These are phyloP conservation scores for Limnodromus scolopaceus DNA, from an alignment of 2,797 vertebrate species.

Conservation along the genomic window DNA sequence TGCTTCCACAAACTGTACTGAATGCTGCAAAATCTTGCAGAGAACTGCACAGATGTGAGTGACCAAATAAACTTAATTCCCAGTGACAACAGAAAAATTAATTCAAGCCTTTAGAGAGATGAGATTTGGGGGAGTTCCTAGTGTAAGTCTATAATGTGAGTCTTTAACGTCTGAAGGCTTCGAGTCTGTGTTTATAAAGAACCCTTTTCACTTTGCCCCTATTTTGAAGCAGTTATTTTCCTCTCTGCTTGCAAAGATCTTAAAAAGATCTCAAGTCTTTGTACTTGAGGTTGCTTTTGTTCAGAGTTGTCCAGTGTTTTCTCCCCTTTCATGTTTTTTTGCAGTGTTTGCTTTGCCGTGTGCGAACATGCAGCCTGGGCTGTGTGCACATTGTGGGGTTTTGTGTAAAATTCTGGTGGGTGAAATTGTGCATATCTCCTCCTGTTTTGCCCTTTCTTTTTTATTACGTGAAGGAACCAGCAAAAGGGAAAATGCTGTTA, in stretches of 20 bases:
- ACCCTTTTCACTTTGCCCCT: slow-evolving; percentile 7
- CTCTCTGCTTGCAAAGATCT: slow-evolving; percentile 45
- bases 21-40: not conserved
- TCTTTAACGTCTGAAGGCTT: slow-evolving; percentile 29
- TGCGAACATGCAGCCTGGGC: not conserved
- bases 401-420: slow-evolving; percentile 16
- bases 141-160: not conserved
- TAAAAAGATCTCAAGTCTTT: slow-evolving; percentile 54
- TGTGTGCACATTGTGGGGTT: not conserved
- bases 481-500: slow-evolving; percentile 17
- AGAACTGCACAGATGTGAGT: not conserved
- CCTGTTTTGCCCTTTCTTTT: not conserved
- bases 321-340: slow-evolving; percentile 37
- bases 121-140: not conserved
- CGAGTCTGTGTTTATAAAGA: not conserved
- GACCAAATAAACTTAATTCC: slow-evolving; percentile 14
- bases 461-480: not conserved
- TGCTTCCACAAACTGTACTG: not conserved
- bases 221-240: slow-evolving; percentile 45
- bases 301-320: slow-evolving; percentile 49
- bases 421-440: slow-evolving; percentile 44
- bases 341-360: slow-evolving; percentile 28
- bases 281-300: slow-evolving; percentile 58
- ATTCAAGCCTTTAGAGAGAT: not conserved
- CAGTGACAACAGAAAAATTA: slow-evolving; percentile 21